phyloP scores from a whole-genome alignment of 2,797 vertebrate genomes.

The Kryptolebias ocellatus region DNA sequence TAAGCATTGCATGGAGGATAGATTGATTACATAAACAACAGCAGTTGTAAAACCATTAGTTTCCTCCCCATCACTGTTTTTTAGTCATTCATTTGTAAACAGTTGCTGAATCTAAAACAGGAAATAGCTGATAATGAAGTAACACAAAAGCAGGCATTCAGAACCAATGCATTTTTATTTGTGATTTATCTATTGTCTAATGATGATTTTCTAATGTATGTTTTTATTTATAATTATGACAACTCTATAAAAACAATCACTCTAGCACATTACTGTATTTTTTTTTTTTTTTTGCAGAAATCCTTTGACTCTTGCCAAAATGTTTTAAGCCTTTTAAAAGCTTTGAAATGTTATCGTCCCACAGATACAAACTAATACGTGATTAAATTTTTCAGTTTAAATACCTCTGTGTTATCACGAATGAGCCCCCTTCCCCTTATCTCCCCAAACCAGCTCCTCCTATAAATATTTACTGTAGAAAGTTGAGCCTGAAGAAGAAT shows the following conservation, averaged over 20 bases:
- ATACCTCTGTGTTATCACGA: conserved; percentile 78
- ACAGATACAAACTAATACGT: conserved; percentile 68
- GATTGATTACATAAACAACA: conserved; percentile 13
- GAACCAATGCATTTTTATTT: neutral
- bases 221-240: conserved; percentile 62
- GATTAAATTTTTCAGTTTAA: conserved; percentile 79
- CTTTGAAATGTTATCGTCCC: conserved; percentile 67
- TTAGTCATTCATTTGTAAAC: conserved; percentile 11
- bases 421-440: conserved; percentile 78
- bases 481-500: conserved; percentile 72
- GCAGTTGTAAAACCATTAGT: conserved; percentile 16
- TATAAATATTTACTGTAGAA: conserved; percentile 83
- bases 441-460: conserved; percentile 74
- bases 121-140: neutral
- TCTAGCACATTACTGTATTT: no score
- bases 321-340: conserved; percentile 52
- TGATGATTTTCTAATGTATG: conserved; percentile 21
- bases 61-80: conserved; percentile 1
- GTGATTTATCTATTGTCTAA: neutral
- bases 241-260: conserved; percentile 3
- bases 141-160: neutral
- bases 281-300: conserved; percentile 49
- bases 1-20: conserved; percentile 19
- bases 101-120: conserved; percentile 6
- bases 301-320: conserved; percentile 68